phyloP scores from a whole-genome alignment of 2,888 invertebrate genomes.

The Odontocerum albicorne region DNA sequence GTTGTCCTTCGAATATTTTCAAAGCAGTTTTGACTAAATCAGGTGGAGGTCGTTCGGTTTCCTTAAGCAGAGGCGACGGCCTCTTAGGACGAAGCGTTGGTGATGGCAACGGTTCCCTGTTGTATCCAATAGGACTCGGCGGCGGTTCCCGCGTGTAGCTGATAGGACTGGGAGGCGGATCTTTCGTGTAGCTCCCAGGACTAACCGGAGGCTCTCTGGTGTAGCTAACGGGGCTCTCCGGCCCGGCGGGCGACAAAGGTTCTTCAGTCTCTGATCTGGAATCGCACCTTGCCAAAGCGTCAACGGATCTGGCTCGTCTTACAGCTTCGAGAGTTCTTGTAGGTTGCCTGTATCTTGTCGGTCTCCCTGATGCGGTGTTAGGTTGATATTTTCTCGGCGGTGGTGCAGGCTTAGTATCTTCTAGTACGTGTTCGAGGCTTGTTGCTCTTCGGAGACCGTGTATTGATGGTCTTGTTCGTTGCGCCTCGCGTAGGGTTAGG shows the following conservation, averaged over 20 bases:
- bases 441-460: constrained; percentile 74
- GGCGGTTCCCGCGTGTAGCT: constrained; percentile 39
- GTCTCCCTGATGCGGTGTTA: constrained; percentile 42
- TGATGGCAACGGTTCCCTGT: constrained; percentile 41
- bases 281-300: constrained; percentile 74
- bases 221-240: constrained; percentile 49
- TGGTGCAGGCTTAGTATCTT: constrained; percentile 50
- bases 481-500: constrained; percentile 76
- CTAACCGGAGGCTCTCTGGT: too few species aligned
- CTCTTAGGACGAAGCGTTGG: constrained; percentile 52
- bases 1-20: constrained; percentile 77
- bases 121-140: constrained; percentile 40
- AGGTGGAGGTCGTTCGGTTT: constrained; percentile 81
- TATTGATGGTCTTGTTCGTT: constrained; percentile 66
- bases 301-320: constrained; percentile 85
- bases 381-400: constrained; percentile 28
- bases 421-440: constrained; percentile 82
- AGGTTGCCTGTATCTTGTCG: constrained; percentile 45
- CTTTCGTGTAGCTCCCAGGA: too few species aligned
- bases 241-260: constrained; percentile 61
- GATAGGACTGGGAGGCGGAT: constrained; percentile 43
- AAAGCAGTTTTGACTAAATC: constrained; percentile 87
- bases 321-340: constrained; percentile 62
- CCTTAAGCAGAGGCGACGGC: constrained; percentile 66
- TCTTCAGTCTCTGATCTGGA: constrained; percentile 55